Conservation (phyloP, 2,113 vertebrate genomes). For the Notiomystis cincta region DNA sequence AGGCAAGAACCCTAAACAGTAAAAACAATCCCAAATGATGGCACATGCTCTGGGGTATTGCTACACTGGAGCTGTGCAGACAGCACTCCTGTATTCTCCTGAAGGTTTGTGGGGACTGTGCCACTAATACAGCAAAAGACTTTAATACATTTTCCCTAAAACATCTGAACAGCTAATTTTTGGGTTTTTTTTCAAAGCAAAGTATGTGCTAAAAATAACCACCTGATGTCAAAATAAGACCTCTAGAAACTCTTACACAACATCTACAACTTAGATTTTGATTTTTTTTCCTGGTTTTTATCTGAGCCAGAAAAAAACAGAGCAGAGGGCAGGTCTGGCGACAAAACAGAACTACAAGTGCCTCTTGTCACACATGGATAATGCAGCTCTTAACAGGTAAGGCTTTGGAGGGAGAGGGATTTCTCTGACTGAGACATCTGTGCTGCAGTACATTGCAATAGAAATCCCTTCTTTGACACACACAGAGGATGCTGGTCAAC, state of each 20-base stretch:
- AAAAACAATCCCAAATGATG: neutral
- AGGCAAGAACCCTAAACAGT: neutral
- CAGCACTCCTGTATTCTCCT: neutral
- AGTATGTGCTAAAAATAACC: neutral
- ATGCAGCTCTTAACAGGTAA: neutral
- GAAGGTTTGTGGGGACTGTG: neutral
- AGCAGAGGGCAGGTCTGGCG: neutral
- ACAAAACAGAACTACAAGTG: neutral
- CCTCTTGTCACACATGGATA: neutral
- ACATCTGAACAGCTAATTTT: neutral
- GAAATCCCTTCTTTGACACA: neutral
- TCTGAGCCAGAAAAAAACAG: neutral
- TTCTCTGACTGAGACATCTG: neutral
- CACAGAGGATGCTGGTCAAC: neutral
- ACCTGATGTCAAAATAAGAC: neutral
- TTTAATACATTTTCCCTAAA: neutral
- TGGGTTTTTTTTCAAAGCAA: neutral
- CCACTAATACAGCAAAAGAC: neutral
- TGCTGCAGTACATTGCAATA: neutral
- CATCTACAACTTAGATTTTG: neutral
- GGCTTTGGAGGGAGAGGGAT: neutral
- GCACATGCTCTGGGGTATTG: neutral
- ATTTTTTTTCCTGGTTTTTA: neutral
- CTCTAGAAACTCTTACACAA: neutral
- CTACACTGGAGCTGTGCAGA: neutral